A percentile compares a stretch with the other conserved stretches of the same genome.
Evolutionary conservation across 2,797 vertebrate genomes (phyloP).

Genomic region (Scolopax rusticola): DNA sequence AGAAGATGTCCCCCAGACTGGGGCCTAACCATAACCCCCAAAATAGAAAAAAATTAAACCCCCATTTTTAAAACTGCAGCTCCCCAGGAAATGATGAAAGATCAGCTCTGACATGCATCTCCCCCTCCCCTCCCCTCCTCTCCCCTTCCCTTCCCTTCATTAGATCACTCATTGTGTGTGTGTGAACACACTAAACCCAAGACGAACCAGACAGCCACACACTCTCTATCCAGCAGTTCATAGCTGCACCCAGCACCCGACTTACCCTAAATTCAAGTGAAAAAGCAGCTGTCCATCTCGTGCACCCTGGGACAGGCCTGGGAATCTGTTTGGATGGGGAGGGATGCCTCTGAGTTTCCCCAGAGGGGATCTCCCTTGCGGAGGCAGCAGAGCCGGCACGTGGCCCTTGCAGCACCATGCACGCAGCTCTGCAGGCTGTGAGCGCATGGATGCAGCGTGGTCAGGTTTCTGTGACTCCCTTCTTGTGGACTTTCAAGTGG

Average conservation of each 20-base stretch:
- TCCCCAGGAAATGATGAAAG: background rate
- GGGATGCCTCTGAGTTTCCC: background rate
- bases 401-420: no score
- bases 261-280: background rate
- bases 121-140: background rate
- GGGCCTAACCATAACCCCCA: background rate
- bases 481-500: background rate
- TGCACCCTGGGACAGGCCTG: background rate
- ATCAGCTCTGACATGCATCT: background rate
- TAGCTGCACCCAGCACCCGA: background rate
- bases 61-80: background rate
- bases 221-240: background rate
- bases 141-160: background rate
- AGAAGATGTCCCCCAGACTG: no score
- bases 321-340: background rate
- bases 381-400: background rate
- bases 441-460: background rate
- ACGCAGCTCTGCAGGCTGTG: background rate
- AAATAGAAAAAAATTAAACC: background rate
- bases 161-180: background rate
- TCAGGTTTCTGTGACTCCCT: background rate
- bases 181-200: background rate
- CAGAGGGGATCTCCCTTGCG: fast-evolving
- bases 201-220: background rate
- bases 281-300: background rate